A percentile compares a stretch with the other conserved stretches of the same genome.
These are phyloP conservation scores for Eubasilissa splendida DNA, from an alignment of 2,888 invertebrate species.

Conservation along the genomic window DNA sequence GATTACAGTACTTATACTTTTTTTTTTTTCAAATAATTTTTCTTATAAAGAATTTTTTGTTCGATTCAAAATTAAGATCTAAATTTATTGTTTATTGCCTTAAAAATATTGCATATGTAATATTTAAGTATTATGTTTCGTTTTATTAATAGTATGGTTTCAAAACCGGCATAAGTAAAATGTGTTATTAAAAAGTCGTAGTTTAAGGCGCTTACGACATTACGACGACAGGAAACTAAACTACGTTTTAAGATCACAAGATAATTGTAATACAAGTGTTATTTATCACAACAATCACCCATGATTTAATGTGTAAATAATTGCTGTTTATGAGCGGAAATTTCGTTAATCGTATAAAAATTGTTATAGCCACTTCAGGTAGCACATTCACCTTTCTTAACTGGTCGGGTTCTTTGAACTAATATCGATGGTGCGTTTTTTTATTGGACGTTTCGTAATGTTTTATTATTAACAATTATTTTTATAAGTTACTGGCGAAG, in stretches of 20 bases:
- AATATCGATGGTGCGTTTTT: background rate
- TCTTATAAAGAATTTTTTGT: too few relatives aligned
- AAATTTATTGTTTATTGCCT: too few relatives aligned
- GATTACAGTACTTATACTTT: too few relatives aligned
- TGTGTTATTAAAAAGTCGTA: constrained; percentile 22
- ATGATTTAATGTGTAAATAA: constrained; percentile 50
- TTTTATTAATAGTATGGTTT: too few relatives aligned
- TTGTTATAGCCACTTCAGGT: constrained; percentile 25
- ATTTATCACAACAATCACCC: constrained; percentile 37
- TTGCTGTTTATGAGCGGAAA: constrained; percentile 47
- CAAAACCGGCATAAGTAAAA: background rate
- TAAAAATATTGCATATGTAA: too few relatives aligned
- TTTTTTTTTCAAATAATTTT: too few relatives aligned
- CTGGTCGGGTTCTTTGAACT: constrained; percentile 21
- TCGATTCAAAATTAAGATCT: too few relatives aligned
- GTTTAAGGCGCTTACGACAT: constrained; percentile 17
- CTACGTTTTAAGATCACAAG: constrained; percentile 5
- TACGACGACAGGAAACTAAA: constrained; percentile 27
- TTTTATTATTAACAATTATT: background rate
- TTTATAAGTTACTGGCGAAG: background rate
- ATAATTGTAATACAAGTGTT: constrained; percentile 3
- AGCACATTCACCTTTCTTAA: constrained; percentile 24
- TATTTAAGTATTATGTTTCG: too few relatives aligned
- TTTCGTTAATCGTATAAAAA: constrained; percentile 45
- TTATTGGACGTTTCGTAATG: constrained; percentile 15